These are phyloP conservation scores for Coluber constrictor DNA, from an alignment of 2,797 vertebrate species.

Conservation along the genomic window DNA sequence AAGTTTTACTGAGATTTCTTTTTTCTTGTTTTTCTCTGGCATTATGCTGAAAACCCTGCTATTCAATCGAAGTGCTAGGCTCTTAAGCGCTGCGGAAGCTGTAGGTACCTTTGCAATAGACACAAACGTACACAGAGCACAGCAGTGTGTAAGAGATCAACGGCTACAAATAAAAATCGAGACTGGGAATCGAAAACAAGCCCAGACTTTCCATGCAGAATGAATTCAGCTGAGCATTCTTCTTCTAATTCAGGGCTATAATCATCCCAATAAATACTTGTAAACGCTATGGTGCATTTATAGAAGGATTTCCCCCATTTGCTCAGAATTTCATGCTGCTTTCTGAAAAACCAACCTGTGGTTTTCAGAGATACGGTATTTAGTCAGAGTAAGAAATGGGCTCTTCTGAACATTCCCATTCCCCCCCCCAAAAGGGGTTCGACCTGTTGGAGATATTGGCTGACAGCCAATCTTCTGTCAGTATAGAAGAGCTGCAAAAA, in stretches of 20 bases:
- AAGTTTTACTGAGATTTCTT: background rate
- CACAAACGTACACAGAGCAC: background rate
- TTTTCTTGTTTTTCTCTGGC: background rate
- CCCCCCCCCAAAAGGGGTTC: background rate
- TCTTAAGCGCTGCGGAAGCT: background rate
- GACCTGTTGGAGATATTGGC: background rate
- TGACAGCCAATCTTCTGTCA: background rate
- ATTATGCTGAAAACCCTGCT: background rate
- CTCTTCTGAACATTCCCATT: background rate
- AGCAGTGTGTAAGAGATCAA: background rate
- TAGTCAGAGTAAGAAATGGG: conserved; percentile 8
- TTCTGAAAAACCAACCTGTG: conserved; percentile 21
- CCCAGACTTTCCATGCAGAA: background rate
- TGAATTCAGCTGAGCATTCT: background rate
- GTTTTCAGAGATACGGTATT: background rate
- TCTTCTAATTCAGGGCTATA: background rate
- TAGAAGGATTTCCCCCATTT: background rate
- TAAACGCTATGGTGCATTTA: background rate
- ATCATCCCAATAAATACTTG: background rate
- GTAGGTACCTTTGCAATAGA: background rate
- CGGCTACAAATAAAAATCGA: background rate
- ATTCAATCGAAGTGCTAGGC: background rate
- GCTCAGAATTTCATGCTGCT: background rate
- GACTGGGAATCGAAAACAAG: background rate
- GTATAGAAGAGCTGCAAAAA: conserved; percentile 6